phyloP scores from a whole-genome alignment of 2,888 invertebrate species.

The Suillia variegata region DNA sequence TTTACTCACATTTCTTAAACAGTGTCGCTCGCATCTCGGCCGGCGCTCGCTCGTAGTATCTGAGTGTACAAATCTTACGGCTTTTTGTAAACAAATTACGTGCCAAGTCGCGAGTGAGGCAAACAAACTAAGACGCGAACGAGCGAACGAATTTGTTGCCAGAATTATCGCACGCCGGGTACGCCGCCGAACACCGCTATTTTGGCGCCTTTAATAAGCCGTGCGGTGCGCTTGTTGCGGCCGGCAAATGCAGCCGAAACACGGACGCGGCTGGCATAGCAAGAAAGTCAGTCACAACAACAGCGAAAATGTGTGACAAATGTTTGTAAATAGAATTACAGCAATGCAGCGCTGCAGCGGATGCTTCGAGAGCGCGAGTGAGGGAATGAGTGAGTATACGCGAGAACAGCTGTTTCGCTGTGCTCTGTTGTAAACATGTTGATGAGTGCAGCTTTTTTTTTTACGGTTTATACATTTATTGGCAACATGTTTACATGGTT shows the following conservation, averaged over 20 bases:
- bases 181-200: neutral
- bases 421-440: too few relatives aligned
- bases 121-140: neutral
- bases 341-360: neutral
- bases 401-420: neutral
- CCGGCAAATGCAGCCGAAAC: neutral
- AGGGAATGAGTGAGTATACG: too few relatives aligned
- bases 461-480: too few relatives aligned
- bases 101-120: neutral
- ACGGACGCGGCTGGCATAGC: neutral
- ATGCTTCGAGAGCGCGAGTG: neutral
- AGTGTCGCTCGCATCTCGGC: too few relatives aligned
- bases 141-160: too few relatives aligned
- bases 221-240: too few relatives aligned
- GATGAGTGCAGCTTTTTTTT: too few relatives aligned
- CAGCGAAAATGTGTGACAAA: neutral
- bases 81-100: slow-evolving; percentile 1
- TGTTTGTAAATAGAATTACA: slow-evolving; percentile 4
- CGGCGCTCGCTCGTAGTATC: neutral
- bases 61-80: neutral
- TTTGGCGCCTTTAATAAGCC: neutral
- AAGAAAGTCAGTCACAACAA: neutral
- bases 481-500: too few relatives aligned
- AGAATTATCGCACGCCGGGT: too few relatives aligned
- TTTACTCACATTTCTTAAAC: too few relatives aligned